Conservation (phyloP, 2,113 vertebrate species). For the Campylomormyrus tamandua region DNA sequence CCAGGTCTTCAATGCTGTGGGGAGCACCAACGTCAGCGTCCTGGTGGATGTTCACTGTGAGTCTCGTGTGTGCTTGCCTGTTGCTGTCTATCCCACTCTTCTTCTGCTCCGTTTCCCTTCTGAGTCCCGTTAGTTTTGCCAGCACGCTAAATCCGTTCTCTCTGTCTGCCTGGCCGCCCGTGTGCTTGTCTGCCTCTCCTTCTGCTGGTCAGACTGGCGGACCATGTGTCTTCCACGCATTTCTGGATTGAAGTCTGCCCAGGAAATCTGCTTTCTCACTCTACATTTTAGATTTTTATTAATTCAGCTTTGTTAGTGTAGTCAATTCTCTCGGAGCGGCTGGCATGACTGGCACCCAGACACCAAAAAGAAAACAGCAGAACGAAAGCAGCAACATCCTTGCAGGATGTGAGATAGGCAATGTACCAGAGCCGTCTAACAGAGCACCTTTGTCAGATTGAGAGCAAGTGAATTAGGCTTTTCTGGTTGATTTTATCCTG, state of each 20-base stretch:
- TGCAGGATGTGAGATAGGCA: neutral
- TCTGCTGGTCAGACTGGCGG: neutral
- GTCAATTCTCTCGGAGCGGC: neutral
- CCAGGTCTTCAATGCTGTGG: conserved; percentile 88
- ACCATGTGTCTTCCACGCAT: neutral
- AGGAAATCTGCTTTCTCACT: neutral
- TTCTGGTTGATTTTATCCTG: neutral
- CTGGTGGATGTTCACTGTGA: conserved; percentile 92
- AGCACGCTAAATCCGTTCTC: neutral
- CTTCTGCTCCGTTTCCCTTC: neutral
- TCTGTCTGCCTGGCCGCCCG: neutral
- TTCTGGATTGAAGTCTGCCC: neutral
- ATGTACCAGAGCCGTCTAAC: neutral
- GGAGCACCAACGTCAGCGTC: conserved; percentile 94
- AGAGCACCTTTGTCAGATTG: neutral
- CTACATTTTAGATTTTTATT: neutral
- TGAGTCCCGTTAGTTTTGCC: neutral
- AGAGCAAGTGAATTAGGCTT: neutral
- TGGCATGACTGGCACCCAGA: neutral
- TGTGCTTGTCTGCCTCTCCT: neutral
- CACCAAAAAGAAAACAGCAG: neutral
- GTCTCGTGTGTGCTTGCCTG: conserved; percentile 33
- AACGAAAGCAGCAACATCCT: neutral
- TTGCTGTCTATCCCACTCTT: neutral
- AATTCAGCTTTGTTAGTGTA: neutral